Evolutionary conservation across 2,113 vertebrate species (phyloP), one percentile per base, ranked within the genome.

Genomic region (Dromas ardeola): DNA sequence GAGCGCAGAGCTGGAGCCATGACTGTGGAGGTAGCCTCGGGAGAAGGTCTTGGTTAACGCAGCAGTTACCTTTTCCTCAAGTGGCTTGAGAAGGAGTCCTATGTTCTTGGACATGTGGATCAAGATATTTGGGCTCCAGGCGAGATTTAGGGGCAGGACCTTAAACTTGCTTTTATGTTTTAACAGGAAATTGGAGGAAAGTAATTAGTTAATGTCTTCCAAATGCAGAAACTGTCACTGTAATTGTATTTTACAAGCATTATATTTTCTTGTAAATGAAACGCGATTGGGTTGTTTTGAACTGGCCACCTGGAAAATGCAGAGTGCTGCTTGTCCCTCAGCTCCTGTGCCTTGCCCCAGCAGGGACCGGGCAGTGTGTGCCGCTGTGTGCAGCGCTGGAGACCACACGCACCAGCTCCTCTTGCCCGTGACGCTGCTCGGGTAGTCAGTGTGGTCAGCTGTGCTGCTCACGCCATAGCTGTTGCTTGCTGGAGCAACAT

Each of bases 371-470:
- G 34, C 55, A 26, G 34, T 1, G 2, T 1, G 5, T 17, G 50
- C 30, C 15, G 58, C 50, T 10, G 36, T 3, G 2, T 5, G 43
- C 15, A 7, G 53, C 1, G 1, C 5, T 5, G 17, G 63, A 26
- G 47, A 26, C n/a, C 30, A 6, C 13, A 4, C 1, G 0, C 34
- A 13, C 18, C 15, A 20, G 34, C 38, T 52, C 34, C 6, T 30
- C 62, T 23, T 25, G 13, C 16, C 45, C 4, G 32, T 10, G 70
- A 4, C 11, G 0, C 45, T 12, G 40, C 40, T 40, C 1, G 0
- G 9, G 4, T 9, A 10, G 45, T 6, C 61, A 11, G 1, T 4
- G 10, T 9, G n/a, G 47, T 14, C 47, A 15, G n/a, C 7, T 20
- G 13, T 13, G 21, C 72, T 15, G 7, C 17, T 53, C 17, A 0